A percentile compares a stretch with the other conserved stretches of the same genome.
These are phyloP conservation scores for Drosophila sp. DNA, from an alignment of 1,140 invertebrate species.

Conservation along the genomic window DNA sequence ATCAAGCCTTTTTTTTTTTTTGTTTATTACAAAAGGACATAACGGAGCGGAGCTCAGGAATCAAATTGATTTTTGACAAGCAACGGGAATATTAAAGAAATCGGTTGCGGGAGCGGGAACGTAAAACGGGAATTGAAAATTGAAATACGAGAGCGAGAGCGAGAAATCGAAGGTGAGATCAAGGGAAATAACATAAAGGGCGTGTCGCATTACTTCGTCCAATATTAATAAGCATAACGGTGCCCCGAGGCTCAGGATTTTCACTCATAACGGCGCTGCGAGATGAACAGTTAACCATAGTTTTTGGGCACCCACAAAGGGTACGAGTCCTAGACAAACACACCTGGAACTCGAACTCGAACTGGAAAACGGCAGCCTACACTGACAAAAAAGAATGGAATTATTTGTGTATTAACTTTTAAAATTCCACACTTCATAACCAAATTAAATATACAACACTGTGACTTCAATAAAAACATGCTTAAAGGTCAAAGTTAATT, in stretches of 20 bases:
- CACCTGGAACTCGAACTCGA: conserved; percentile 61
- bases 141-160: conserved; percentile 54
- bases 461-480: too few relatives aligned
- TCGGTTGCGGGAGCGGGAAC: conserved; percentile 18
- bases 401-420: too few relatives aligned
- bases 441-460: too few relatives aligned
- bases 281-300: conserved; percentile 38
- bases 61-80: conserved; percentile 66
- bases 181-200: conserved; percentile 20
- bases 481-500: too few relatives aligned
- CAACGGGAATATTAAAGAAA: conserved; percentile 38
- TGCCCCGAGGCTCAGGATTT: conserved; percentile 45
- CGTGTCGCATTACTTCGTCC: conserved; percentile 70
- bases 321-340: conserved; percentile 57
- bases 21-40: conserved; percentile 24
- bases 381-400: not conserved
- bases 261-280: conserved; percentile 65
- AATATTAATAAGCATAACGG: conserved; percentile 79
- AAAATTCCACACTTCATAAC: too few relatives aligned
- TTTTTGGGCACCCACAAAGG: conserved; percentile 60
- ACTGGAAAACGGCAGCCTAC: not conserved
- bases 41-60: conserved; percentile 34
- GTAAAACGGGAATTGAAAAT: conserved; percentile 16
- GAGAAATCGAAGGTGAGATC: conserved; percentile 63
- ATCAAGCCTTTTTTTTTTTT: conserved; percentile 54